A percentile compares a stretch with the other conserved stretches of the same genome.
phyloP scores from a whole-genome alignment of 2,888 invertebrate genomes.

The Dicyrtoma fusca region DNA sequence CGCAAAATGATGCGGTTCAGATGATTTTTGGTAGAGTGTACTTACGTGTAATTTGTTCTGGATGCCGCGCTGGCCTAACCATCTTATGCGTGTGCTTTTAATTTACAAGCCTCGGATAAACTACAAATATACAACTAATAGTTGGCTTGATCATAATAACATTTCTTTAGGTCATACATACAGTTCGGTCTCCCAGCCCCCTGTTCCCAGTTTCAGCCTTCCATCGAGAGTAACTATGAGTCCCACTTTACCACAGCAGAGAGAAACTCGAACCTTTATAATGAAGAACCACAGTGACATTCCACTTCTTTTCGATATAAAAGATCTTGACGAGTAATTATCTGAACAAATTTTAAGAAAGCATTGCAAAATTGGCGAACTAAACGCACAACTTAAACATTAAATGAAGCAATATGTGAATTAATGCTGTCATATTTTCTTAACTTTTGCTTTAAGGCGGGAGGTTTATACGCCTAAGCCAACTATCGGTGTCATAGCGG shows the following conservation, averaged over 20 bases:
- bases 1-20: no score
- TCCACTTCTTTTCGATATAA: constrained; percentile 40
- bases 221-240: constrained; percentile 42
- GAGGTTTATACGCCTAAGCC: constrained; percentile 39
- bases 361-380: no score
- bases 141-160: no score
- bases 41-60: no score
- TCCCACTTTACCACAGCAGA: constrained; percentile 40
- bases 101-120: no score
- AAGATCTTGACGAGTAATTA: constrained; percentile 35
- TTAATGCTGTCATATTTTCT: no score
- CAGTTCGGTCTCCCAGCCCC: constrained; percentile 21
- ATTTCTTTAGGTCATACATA: constrained; percentile 25
- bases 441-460: constrained; percentile 1
- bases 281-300: constrained; percentile 49
- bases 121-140: no score
- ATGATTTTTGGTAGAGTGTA: no score
- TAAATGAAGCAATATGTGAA: no score
- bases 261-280: constrained; percentile 41
- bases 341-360: not conserved
- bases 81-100: no score
- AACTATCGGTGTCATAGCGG: constrained; percentile 41
- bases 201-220: constrained; percentile 42
- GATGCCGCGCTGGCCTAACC: no score
- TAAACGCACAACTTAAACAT: no score